Base-by-base conservation (phyloP, 2,797 vertebrate genomes). In the Ara ararauna region DNA sequence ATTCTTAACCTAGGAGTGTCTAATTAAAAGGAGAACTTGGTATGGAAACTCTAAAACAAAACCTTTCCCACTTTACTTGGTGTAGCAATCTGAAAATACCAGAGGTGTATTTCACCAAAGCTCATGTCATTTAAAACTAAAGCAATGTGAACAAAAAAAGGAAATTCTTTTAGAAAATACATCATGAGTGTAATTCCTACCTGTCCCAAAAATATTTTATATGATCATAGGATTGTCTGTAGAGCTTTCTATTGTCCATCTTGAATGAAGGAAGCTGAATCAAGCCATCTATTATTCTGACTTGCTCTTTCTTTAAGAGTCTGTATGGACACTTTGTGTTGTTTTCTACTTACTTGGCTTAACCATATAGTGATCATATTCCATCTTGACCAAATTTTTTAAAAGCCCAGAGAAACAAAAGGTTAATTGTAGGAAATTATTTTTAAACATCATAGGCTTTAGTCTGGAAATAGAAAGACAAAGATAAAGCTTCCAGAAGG, bases 1-100 rank as follows among this genome's bases (percentile, higher is more conserved):
- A 90, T 93, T 94, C 93, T 96, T 96, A 94, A 87, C 89, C 72
- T 68, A 77, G 65, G 58, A 94, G 78, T 40, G 73, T 92, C 90
- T 93, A 75, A 87, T 92, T 93, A 93, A 81, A 87, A 76, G 36
- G 32, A 68, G 14, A 84, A 60, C 36, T 86, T 47, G 36, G 38
- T 53, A 81, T 26, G 45, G 68, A 89, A 92, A 77, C 34, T 70
- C 81, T 74, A 47, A 70, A 93, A 64, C 73, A 83, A 91, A 93
- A 71, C 47, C 62, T 74, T 93, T 68, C 67, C 48, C 29, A 7
- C 62, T 91, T 87, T 47, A 38, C 45, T 78, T 75, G 54, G 24
- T 15, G 5, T 26, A 68, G 70, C 40, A 80, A 61, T 44, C 70
- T 84, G 66, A 84, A 93, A 93, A 87, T 42, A 84, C 47, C 68